These are phyloP conservation scores for Cephus pulcher DNA, from an alignment of 2,888 invertebrate species.

Conservation along the genomic window DNA sequence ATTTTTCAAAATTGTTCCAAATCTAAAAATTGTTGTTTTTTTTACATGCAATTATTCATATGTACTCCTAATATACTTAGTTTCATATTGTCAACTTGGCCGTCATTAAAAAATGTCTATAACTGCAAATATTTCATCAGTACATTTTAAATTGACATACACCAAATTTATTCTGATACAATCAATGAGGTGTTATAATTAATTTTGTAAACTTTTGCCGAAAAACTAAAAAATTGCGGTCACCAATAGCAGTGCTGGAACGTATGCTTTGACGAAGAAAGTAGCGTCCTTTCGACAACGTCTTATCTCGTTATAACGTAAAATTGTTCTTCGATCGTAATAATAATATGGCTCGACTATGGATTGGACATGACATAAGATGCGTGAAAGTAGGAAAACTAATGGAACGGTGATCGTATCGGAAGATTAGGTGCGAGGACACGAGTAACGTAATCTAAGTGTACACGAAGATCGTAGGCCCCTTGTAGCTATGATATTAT, in stretches of 20 bases:
- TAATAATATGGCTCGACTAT: background rate
- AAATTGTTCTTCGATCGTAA: background rate
- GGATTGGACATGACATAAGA: background rate
- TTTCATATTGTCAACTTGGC: background rate
- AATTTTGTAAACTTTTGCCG: too few species aligned
- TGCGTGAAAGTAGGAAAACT: background rate
- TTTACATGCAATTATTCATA: too few species aligned
- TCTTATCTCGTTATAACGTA: background rate
- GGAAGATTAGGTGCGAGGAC: background rate
- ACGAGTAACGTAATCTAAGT: background rate
- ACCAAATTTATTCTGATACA: too few species aligned
- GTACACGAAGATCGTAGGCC: background rate
- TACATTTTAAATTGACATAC: too few species aligned
- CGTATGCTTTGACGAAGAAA: background rate
- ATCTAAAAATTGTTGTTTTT: background rate
- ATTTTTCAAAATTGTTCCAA: background rate
- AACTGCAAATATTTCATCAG: too few species aligned
- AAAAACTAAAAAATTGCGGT: too few species aligned
- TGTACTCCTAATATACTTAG: background rate
- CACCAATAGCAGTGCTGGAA: too few species aligned
- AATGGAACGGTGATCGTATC: background rate
- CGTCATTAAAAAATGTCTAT: background rate
- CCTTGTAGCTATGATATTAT: slow-evolving; percentile 45
- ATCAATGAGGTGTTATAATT: too few species aligned
- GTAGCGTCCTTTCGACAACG: background rate